Conservation (phyloP, 2,113 vertebrate genomes). For the Sceloporus undulatus region DNA sequence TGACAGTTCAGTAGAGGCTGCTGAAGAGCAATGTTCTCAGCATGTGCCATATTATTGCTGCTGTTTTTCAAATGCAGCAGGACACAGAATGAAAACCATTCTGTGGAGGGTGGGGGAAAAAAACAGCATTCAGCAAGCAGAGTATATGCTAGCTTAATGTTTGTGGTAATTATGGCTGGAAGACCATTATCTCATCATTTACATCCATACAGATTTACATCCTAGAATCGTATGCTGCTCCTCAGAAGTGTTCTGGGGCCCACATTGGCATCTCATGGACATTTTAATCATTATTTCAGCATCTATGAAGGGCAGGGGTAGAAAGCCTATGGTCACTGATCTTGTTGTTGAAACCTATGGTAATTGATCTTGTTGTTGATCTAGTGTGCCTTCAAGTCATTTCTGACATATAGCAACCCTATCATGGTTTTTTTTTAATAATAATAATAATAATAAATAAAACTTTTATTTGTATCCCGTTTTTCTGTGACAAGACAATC, state of each 20-base stretch:
- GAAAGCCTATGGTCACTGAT: no score
- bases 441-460: no score
- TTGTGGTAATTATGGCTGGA: not conserved
- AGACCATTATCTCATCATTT: not conserved
- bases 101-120: not conserved
- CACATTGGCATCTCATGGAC: not conserved
- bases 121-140: not conserved
- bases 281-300: no score
- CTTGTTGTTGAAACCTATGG: no score
- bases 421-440: no score
- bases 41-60: not conserved
- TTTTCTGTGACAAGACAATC: no score
- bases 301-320: no score
- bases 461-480: no score
- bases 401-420: no score
- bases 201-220: not conserved
- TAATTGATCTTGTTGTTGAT: no score
- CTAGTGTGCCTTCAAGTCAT: no score
- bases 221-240: no score
- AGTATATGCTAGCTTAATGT: not conserved
- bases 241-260: not conserved
- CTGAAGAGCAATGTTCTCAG: slow-evolving; percentile 14
- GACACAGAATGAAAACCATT: not conserved
- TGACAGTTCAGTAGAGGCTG: slow-evolving; percentile 18
- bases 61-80: not conserved